phyloP scores from a whole-genome alignment of 64 coral and sea anemone genomes.

The Stichodactyla helianthus region DNA sequence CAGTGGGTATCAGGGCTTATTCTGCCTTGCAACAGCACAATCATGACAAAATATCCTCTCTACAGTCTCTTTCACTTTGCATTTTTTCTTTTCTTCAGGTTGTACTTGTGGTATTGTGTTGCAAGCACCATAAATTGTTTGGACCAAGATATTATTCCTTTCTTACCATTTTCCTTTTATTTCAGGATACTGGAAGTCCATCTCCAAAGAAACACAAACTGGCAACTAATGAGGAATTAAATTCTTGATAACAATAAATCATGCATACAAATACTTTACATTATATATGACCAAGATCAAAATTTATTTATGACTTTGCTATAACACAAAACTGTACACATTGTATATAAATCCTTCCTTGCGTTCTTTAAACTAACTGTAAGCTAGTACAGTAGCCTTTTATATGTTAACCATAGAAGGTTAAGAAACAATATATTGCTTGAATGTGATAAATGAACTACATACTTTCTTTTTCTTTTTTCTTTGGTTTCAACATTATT shows the following conservation, averaged over 20 bases:
- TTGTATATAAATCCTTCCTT: slow-evolving; percentile 14
- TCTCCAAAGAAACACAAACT: slow-evolving; percentile 7
- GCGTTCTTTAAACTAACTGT: neutral
- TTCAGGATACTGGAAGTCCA: slow-evolving; percentile 15
- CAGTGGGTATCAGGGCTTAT: no score
- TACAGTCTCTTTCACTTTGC: no score
- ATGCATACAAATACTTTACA: neutral
- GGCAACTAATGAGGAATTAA: neutral
- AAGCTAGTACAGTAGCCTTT: neutral
- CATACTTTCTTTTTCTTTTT: neutral
- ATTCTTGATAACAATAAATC: neutral
- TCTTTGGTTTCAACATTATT: neutral
- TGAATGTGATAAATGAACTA: neutral
- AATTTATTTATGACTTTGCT: slow-evolving; percentile 19
- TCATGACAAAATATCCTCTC: no score
- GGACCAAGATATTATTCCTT: neutral
- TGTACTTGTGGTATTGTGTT: neutral
- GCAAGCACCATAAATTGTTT: neutral
- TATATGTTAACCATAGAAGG: neutral
- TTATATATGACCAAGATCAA: slow-evolving; percentile 7
- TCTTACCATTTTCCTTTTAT: neutral
- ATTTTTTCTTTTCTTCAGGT: no score
- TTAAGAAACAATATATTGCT: neutral
- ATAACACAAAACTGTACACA: neutral
- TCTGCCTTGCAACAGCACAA: no score